Conservation (phyloP, 2,113 vertebrate species). For the Heptranchias perlo region DNA sequence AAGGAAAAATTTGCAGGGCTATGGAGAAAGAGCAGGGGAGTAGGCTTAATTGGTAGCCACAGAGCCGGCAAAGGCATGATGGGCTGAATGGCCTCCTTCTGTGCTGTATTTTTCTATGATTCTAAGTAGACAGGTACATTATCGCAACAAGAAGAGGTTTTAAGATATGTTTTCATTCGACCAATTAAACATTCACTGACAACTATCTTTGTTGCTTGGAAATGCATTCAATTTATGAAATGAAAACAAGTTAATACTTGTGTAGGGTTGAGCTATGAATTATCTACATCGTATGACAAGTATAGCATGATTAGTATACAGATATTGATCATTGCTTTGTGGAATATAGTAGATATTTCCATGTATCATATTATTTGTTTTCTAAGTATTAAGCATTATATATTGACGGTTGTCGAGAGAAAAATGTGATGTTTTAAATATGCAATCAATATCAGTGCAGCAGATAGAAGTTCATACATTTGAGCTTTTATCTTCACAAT, state of each 20-base stretch:
- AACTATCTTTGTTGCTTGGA: not conserved
- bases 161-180: not conserved
- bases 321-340: not conserved
- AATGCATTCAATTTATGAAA: not conserved
- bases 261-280: not conserved
- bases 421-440: not conserved
- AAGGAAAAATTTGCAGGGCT: not conserved
- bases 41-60: not conserved
- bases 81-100: not conserved
- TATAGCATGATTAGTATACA: not conserved
- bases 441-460: not conserved
- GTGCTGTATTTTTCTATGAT: not conserved
- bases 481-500: not conserved
- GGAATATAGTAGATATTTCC: not conserved
- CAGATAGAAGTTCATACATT: not conserved
- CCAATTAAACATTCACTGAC: not conserved
- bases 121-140: not conserved
- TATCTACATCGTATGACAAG: not conserved
- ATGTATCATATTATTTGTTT: not conserved
- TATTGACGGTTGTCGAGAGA: not conserved
- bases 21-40: not conserved
- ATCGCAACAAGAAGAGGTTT: not conserved
- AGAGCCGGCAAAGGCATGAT: not conserved
- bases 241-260: not conserved
- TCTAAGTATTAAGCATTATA: not conserved